These are phyloP conservation scores for Morinoia aosen DNA, from an alignment of 2,888 invertebrate genomes.

Conservation along the genomic window DNA sequence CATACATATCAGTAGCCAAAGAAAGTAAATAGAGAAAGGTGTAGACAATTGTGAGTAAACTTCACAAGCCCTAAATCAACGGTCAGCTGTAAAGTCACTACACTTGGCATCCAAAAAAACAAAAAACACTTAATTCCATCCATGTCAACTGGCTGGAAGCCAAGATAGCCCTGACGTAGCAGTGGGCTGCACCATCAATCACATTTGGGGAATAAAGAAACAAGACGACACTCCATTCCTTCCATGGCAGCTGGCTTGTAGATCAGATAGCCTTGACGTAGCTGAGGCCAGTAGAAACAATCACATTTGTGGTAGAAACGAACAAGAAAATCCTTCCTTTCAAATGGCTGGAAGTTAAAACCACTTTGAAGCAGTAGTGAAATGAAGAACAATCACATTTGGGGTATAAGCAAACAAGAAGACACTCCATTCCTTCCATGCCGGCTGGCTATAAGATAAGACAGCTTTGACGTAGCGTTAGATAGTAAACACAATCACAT, in stretches of 20 bases:
- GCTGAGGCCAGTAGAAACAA: not conserved
- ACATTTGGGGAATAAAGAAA: not conserved
- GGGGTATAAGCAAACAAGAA: not conserved
- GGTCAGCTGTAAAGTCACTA: too few relatives aligned
- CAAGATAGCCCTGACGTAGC: too few relatives aligned
- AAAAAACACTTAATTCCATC: not conserved
- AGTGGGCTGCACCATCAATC: not conserved
- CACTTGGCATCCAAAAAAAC: not conserved
- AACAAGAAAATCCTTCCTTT: not conserved
- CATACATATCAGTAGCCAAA: too few relatives aligned
- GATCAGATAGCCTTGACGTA: not conserved
- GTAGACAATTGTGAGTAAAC: too few relatives aligned
- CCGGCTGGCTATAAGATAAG: not conserved
- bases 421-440: not conserved
- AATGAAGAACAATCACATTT: not conserved
- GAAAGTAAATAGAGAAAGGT: too few relatives aligned
- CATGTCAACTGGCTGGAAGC: not conserved
- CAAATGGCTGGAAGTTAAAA: not conserved
- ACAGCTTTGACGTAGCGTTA: not conserved
- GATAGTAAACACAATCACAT: too few relatives aligned
- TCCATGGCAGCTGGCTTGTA: not conserved
- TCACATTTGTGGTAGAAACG: not conserved
- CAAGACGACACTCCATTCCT: not conserved
- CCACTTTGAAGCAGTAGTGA: not conserved
- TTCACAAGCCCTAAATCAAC: too few relatives aligned